Base-by-base conservation (phyloP, 2,888 invertebrate species). In the Agriopis leucophaearia region DNA sequence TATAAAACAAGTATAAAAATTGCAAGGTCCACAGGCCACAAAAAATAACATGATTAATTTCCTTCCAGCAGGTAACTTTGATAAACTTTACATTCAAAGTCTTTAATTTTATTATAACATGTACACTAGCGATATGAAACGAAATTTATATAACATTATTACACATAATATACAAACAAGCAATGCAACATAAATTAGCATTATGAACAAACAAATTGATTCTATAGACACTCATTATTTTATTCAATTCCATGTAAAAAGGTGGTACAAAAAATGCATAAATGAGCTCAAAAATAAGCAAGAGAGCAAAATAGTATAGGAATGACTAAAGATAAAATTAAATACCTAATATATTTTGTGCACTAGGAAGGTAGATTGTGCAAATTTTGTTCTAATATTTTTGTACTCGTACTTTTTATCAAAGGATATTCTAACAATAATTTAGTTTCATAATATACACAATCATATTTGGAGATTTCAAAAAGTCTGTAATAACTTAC, bases 81-180 rank as follows among this genome's bases (percentile, higher is more conserved):
- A 54, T 54, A 66, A 62, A 63, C 10, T 58, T 58, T 36, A 63
- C 52, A 66, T 66, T 67, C 55, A 62, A 69, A 69, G 64, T 69
- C 66, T 70, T 63, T 69, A 63, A 71, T 56, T 77, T 71, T 27
- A 27, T 27, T 5, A 71, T 77, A 77, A 70, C 58, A 58, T n/a
- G 16, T 61, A 54, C 63, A 66, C 66, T 38, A 75, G 47, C 54
- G 15, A 50, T 52, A 40, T 60, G 48, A 50, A 72, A 64, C 52
- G 70, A 58, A 72, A 72, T 55, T 35, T 55, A 64, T 60, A 65
- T 66, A 62, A 69, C 47, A 67, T 66, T 69, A 54, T 42, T 45
- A 56, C 48, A 59, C 50, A 57, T 50, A 59, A 63, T 61, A 59
- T 57, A 57, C 58, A 55, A 47, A 63, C 58, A 70, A 66, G 51